Conservation (phyloP, 2,113 vertebrate genomes). For the Odocoileus virginianus region DNA sequence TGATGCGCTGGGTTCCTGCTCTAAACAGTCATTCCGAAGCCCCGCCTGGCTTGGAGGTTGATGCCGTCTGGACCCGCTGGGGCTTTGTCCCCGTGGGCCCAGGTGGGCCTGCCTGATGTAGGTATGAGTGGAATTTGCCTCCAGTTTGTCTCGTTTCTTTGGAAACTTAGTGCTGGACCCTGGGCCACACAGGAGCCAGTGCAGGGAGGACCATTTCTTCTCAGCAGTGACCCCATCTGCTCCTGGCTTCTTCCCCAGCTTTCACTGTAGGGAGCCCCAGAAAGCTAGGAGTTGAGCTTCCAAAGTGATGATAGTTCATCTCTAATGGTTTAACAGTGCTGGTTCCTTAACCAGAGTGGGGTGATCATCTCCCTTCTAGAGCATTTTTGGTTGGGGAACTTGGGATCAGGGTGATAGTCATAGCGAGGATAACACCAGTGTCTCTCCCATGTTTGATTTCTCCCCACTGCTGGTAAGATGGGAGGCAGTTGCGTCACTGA, state of each 20-base stretch:
- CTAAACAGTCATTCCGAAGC: not conserved
- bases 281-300: not conserved
- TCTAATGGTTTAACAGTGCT: not conserved
- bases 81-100: not conserved
- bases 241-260: not conserved
- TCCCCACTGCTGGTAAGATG: not conserved
- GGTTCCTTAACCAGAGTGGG: not conserved
- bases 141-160: not conserved
- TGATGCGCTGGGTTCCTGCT: not conserved
- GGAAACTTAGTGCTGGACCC: not conserved
- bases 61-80: not conserved
- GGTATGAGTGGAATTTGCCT: not conserved
- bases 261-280: not conserved
- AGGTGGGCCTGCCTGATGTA: not conserved
- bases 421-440: not conserved
- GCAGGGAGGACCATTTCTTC: not conserved
- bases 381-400: not conserved
- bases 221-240: not conserved
- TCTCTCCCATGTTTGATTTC: not conserved
- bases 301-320: not conserved
- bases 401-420: not conserved
- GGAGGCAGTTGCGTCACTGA: not conserved
- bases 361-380: not conserved
- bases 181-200: not conserved
- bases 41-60: not conserved